Evolutionary conservation across 1,140 invertebrate genomes (phyloP).

Genomic region (Zaprionus kolodkinae): DNA sequence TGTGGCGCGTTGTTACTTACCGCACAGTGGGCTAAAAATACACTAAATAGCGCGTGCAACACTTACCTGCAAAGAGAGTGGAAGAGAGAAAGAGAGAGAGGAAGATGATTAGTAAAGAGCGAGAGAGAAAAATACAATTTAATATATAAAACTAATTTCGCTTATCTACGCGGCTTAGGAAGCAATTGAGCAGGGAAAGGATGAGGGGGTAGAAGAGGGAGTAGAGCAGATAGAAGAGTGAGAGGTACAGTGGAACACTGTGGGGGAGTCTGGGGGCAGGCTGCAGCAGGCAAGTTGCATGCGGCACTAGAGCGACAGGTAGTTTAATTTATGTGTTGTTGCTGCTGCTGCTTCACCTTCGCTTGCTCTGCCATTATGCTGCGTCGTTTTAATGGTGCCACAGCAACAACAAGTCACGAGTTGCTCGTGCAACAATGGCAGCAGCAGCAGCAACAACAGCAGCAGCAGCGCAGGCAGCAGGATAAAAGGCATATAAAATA

Average conservation of each 20-base stretch:
- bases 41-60: constrained; percentile 32
- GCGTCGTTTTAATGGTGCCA: constrained; percentile 76
- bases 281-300: constrained; percentile 17
- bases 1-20: constrained; percentile 32
- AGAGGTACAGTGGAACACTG: neutral
- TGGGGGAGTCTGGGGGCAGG: neutral
- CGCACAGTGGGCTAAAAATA: constrained; percentile 21
- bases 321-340: constrained; percentile 78
- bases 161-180: constrained; percentile 38
- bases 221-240: no score
- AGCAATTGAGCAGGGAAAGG: neutral
- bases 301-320: constrained; percentile 71
- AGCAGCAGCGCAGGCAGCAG: constrained; percentile 40
- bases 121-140: constrained; percentile 51
- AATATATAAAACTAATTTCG: constrained; percentile 69
- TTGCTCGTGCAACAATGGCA: constrained; percentile 65
- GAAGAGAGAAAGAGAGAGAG: constrained; percentile 51
- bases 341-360: constrained; percentile 34
- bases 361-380: constrained; percentile 76
- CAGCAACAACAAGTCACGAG: constrained; percentile 70
- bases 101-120: constrained; percentile 55
- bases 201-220: no score
- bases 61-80: constrained; percentile 71
- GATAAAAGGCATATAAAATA: constrained; percentile 76
- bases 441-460: constrained; percentile 48